Evolutionary conservation across 2,113 vertebrate genomes (phyloP).

Genomic region (Coptodon bakossiorum): DNA sequence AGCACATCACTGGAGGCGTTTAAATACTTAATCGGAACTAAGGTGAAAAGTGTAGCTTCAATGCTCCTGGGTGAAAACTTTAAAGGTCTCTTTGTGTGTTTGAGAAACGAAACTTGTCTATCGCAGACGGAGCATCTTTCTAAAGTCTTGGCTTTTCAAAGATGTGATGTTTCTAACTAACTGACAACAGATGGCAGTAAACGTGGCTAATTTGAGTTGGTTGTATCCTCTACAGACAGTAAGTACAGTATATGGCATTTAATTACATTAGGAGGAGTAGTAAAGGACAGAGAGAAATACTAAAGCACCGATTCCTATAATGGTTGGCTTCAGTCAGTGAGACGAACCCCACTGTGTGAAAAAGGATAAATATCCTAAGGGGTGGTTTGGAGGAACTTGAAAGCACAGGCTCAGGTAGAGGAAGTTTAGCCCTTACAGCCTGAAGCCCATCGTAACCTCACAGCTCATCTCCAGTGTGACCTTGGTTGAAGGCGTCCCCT

Average conservation of each 20-base stretch:
- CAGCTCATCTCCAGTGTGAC: constrained; percentile 85
- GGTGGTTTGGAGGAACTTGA: neutral
- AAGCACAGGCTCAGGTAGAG: neutral
- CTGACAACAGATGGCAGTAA: neutral
- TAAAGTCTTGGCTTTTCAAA: neutral
- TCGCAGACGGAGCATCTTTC: neutral
- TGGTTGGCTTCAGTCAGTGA: neutral
- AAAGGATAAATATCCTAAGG: neutral
- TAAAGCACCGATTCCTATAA: constrained; percentile 16
- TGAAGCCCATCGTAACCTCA: constrained; percentile 53
- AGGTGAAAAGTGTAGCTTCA: neutral
- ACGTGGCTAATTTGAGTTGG: neutral
- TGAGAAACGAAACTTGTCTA: neutral
- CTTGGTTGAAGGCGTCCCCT: constrained; percentile 81
- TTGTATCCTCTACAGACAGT: constrained; percentile 43
- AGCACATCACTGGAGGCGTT: constrained; percentile 44
- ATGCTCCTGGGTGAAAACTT: neutral
- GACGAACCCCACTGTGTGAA: neutral
- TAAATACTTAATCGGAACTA: neutral
- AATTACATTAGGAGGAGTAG: neutral
- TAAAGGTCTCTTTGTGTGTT: neutral
- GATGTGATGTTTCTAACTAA: neutral
- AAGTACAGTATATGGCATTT: constrained; percentile 34
- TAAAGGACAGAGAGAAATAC: neutral
- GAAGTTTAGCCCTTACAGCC: constrained; percentile 52